Conservation (phyloP, 2,888 invertebrate genomes). For the Drosophila nr. perissopoda region DNA sequence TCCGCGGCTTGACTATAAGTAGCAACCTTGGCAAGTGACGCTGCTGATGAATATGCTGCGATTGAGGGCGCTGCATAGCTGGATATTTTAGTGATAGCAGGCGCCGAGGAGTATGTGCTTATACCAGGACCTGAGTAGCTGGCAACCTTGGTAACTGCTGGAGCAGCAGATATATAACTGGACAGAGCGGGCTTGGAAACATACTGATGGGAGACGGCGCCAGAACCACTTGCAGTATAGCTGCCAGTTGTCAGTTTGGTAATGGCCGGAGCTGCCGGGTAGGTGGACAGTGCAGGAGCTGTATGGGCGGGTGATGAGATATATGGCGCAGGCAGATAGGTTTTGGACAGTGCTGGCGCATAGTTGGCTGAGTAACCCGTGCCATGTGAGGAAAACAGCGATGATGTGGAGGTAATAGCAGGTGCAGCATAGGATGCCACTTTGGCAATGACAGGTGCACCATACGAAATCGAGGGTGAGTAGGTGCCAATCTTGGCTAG, state of each 20-base stretch:
- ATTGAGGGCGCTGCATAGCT: slow-evolving; percentile 62
- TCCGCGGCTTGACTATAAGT: slow-evolving; percentile 54
- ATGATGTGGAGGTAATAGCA: slow-evolving; percentile 49
- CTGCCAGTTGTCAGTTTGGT: slow-evolving; percentile 47
- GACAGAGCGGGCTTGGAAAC: slow-evolving; percentile 69
- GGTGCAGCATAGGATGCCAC: slow-evolving; percentile 52
- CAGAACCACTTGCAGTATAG: slow-evolving; percentile 43
- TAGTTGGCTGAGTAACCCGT: slow-evolving; percentile 63
- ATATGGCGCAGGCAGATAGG: slow-evolving; percentile 69
- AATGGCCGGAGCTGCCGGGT: slow-evolving; percentile 41
- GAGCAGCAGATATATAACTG: slow-evolving; percentile 37
- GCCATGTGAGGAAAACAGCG: slow-evolving; percentile 56
- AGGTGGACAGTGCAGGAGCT: slow-evolving; percentile 43
- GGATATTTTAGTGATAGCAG: slow-evolving; percentile 56
- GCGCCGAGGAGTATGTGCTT: slow-evolving; percentile 37
- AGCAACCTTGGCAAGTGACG: slow-evolving; percentile 51
- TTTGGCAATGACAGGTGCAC: slow-evolving; percentile 65
- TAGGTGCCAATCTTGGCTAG: slow-evolving; percentile 78
- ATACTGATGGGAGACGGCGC: slow-evolving; percentile 71
- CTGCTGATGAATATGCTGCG: slow-evolving; percentile 46
- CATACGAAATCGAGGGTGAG: slow-evolving; percentile 70
- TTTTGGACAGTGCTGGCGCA: slow-evolving; percentile 70
- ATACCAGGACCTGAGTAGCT: slow-evolving; percentile 35
- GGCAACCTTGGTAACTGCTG: slow-evolving; percentile 45
- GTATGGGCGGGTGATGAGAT: slow-evolving; percentile 58